phyloP scores from a whole-genome alignment of 1,140 invertebrate species.

The Sycobia sp. region DNA sequence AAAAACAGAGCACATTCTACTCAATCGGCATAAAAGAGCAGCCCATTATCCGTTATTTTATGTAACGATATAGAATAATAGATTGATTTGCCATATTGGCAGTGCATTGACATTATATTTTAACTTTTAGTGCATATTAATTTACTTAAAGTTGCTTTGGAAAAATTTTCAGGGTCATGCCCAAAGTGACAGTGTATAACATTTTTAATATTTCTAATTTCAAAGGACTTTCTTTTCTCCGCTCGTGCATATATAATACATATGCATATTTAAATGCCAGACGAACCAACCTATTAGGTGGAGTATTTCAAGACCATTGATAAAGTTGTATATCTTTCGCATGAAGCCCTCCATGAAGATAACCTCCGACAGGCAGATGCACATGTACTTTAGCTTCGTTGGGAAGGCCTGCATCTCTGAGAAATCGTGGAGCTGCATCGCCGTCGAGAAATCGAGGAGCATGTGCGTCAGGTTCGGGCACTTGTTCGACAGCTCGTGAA shows the following conservation, averaged over 20 bases:
- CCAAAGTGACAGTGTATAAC: too few relatives aligned
- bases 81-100: too few relatives aligned
- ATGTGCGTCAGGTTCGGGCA: conserved; percentile 98
- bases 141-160: too few relatives aligned
- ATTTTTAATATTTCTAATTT: conserved; percentile 27
- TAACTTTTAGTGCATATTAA: too few relatives aligned
- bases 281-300: conserved; percentile 89
- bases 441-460: conserved; percentile 96
- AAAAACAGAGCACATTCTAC: too few relatives aligned
- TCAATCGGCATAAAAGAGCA: too few relatives aligned
- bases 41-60: too few relatives aligned
- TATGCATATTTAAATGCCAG: too few relatives aligned
- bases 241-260: neutral
- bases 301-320: conserved; percentile 97
- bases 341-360: conserved; percentile 99
- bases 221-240: conserved; percentile 17
- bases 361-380: conserved; percentile 97
- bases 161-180: too few relatives aligned
- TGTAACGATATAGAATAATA: too few relatives aligned
- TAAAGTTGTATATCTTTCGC: conserved; percentile 99
- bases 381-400: conserved; percentile 95
- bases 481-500: conserved; percentile 95
- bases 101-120: too few relatives aligned
- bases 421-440: conserved; percentile 99
- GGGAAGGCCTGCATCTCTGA: conserved; percentile 98